Percentiles rank a stretch among this genome's conserved stretches.
These are phyloP conservation scores for Alexandromys fortis DNA, from an alignment of 2,113 vertebrate species.

Conservation along the genomic window DNA sequence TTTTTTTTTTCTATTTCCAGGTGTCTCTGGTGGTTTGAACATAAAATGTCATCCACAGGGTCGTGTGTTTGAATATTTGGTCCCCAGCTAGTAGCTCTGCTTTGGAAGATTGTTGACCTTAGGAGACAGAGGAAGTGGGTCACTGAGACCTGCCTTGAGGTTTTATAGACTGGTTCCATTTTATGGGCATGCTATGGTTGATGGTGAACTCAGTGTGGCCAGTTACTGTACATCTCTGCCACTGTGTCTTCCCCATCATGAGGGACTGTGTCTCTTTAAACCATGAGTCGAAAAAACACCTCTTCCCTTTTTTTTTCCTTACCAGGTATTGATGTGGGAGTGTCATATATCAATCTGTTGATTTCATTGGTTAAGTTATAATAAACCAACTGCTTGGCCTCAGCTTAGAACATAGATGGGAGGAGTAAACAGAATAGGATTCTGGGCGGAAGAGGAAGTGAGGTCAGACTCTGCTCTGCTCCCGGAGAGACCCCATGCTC, in stretches of 20 bases:
- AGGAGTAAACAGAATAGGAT: too few relatives aligned
- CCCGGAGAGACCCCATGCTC: too few relatives aligned
- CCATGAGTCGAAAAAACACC: neutral
- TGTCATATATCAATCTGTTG: too few relatives aligned
- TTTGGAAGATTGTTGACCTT: neutral
- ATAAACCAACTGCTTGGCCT: too few relatives aligned
- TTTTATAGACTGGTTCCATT: too few relatives aligned
- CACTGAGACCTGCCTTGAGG: neutral
- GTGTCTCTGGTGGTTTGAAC: neutral
- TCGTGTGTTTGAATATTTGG: neutral
- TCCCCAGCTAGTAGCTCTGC: neutral
- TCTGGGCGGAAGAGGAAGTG: too few relatives aligned
- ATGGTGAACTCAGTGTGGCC: neutral
- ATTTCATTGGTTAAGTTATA: too few relatives aligned
- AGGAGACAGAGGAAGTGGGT: neutral
- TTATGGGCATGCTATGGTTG: neutral
- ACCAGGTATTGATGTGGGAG: too few relatives aligned
- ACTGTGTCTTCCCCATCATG: neutral
- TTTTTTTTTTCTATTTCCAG: neutral
- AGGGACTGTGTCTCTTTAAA: neutral
- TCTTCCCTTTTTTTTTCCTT: neutral
- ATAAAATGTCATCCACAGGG: neutral
- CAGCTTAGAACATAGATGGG: too few relatives aligned
- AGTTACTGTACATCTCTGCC: neutral
- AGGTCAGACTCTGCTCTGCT: too few relatives aligned